A percentile compares a stretch with the other conserved stretches of the same genome.
Evolutionary conservation across 2,888 invertebrate species (phyloP).

Genomic region (Agrotis exclamationis): DNA sequence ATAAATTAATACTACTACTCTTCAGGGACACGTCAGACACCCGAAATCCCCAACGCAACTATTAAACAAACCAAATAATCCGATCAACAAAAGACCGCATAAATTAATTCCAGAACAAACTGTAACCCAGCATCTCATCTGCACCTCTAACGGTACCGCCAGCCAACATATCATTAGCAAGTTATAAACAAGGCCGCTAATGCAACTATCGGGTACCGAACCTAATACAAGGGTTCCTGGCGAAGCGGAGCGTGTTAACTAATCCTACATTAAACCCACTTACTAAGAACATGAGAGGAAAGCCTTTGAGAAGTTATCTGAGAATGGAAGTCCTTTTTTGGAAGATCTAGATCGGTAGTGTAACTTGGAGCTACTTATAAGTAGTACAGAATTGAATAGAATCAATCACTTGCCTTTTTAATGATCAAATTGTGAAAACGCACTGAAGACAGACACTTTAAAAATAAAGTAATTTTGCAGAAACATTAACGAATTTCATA

Average conservation of each 20-base stretch:
- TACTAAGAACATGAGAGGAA: constrained; percentile 48
- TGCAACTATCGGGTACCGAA: constrained; percentile 78
- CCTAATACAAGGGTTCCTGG: constrained; percentile 48
- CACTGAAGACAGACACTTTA: background rate
- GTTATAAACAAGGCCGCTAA: constrained; percentile 74
- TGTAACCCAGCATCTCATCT: constrained; percentile 7
- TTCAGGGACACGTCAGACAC: no score
- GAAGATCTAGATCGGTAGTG: constrained; percentile 4
- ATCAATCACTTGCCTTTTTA: background rate
- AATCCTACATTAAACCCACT: constrained; percentile 61
- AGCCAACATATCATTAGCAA: constrained; percentile 64
- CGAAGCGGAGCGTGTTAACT: constrained; percentile 62
- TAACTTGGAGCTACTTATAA: constrained; percentile 2
- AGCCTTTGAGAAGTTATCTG: constrained; percentile 32
- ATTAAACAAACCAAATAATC: background rate
- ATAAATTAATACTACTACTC: no score
- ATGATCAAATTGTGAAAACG: background rate
- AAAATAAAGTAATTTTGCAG: no score
- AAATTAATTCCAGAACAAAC: constrained; percentile 15
- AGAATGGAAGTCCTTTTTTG: constrained; percentile 46
- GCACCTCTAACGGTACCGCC: constrained; percentile 61
- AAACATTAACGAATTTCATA: background rate
- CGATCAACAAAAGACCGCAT: background rate
- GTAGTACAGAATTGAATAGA: background rate
- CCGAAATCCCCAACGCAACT: no score